phyloP scores from a whole-genome alignment of 2,888 invertebrate genomes.

The Chrysomela aeneicollis region DNA sequence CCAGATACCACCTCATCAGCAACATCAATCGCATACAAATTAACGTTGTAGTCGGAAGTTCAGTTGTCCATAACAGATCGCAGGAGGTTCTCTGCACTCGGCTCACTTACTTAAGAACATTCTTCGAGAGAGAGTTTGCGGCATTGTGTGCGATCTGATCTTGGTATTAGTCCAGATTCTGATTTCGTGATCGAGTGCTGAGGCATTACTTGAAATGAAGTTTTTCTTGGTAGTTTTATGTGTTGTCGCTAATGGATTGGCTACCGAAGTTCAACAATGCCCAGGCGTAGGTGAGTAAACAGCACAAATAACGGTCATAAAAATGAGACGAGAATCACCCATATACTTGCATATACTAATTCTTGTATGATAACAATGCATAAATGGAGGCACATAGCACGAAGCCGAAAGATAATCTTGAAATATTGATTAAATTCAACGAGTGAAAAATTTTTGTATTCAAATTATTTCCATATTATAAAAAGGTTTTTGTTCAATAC shows the following conservation, averaged over 20 bases:
- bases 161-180: constrained; percentile 26
- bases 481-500: too few relatives aligned
- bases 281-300: constrained; percentile 5
- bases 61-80: constrained; percentile 8
- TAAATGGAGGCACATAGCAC: too few relatives aligned
- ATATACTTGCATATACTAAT: too few relatives aligned
- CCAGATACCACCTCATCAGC: not conserved
- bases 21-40: constrained; percentile 10
- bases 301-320: not conserved
- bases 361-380: too few relatives aligned
- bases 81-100: constrained; percentile 5
- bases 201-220: constrained; percentile 18
- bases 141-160: constrained; percentile 24
- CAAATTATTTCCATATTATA: too few relatives aligned
- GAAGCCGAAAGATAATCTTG: too few relatives aligned
- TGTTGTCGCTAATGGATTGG: constrained; percentile 6
- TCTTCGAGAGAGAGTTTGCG: constrained; percentile 36
- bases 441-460: too few relatives aligned
- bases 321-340: too few relatives aligned
- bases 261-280: constrained; percentile 23
- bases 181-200: constrained; percentile 7
- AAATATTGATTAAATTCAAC: too few relatives aligned
- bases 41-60: constrained; percentile 27
- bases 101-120: constrained; percentile 29
- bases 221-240: constrained; percentile 14